A percentile compares a stretch with the other conserved stretches of the same genome.
Evolutionary conservation across 2,888 invertebrate species (phyloP).

Genomic region (Hydrotaea diabolus): DNA sequence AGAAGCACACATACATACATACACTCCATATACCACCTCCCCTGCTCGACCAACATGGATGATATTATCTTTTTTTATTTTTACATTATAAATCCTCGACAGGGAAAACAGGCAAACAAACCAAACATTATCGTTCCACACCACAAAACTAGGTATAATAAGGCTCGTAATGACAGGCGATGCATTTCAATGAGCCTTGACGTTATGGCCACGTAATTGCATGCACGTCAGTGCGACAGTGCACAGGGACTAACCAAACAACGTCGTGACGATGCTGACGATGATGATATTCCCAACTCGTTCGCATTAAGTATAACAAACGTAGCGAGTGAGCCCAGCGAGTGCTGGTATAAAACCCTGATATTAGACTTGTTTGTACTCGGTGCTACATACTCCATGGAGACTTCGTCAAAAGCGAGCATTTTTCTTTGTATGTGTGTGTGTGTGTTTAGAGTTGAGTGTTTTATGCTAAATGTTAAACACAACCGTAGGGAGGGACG

Average conservation of each 20-base stretch:
- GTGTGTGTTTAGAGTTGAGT: background rate
- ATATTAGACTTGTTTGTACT: conserved; percentile 8
- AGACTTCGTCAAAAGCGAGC: background rate
- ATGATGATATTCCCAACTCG: conserved; percentile 33
- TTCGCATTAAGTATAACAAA: conserved; percentile 14
- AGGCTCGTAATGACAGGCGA: conserved; percentile 62
- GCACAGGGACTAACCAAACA: conserved; percentile 1
- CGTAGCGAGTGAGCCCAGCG: background rate
- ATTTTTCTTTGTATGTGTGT: no score
- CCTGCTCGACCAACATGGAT: background rate
- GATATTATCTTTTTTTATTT: no score
- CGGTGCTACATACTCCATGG: conserved; percentile 3
- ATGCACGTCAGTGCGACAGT: background rate
- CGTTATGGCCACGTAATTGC: conserved; percentile 3
- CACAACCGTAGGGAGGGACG: background rate
- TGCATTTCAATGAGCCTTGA: conserved; percentile 66
- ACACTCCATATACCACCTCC: background rate
- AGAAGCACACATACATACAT: conserved; percentile 6
- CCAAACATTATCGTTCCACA: background rate
- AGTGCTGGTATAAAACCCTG: conserved; percentile 21
- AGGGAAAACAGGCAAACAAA: no score
- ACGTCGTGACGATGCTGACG: conserved; percentile 24
- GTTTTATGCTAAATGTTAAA: conserved; percentile 38
- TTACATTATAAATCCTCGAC: conserved; percentile 1
- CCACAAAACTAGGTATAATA: conserved; percentile 52